These are phyloP conservation scores for Nephrotoma guestfalica DNA, from an alignment of 2,888 invertebrate species.

Conservation along the genomic window DNA sequence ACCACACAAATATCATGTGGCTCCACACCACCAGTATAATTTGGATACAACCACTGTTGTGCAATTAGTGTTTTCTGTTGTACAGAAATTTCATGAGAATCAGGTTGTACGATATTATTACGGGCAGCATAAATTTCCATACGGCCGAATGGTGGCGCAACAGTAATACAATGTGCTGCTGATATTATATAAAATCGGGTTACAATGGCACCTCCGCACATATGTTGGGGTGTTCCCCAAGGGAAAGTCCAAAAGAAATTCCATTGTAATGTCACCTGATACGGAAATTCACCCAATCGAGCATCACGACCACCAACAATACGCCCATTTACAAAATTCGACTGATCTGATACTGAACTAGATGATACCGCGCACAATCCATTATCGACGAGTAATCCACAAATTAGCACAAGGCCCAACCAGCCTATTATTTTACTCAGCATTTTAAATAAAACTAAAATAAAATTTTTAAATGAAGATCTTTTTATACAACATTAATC, in stretches of 20 bases:
- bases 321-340: constrained; percentile 13
- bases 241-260: constrained; percentile 1
- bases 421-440: not conserved
- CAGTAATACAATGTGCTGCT: constrained; percentile 23
- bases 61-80: not conserved
- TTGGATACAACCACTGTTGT: not conserved
- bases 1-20: constrained; percentile 5
- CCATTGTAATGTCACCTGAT: not conserved
- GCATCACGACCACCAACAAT: constrained; percentile 26
- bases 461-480: not conserved
- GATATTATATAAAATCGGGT: constrained; percentile 20
- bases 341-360: not conserved
- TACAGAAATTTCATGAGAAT: not conserved
- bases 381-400: not conserved
- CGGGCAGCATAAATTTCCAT: not conserved
- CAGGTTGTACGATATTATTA: not conserved
- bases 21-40: not conserved
- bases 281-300: constrained; percentile 20
- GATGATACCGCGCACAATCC: not conserved
- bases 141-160: not conserved
- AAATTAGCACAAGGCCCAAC: not conserved
- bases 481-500: not conserved
- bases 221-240: constrained; percentile 15
- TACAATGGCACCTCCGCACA: constrained; percentile 22
- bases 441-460: not conserved